These are phyloP conservation scores for Lacerta viridis DNA, from an alignment of 2,797 vertebrate genomes.

Conservation along the genomic window DNA sequence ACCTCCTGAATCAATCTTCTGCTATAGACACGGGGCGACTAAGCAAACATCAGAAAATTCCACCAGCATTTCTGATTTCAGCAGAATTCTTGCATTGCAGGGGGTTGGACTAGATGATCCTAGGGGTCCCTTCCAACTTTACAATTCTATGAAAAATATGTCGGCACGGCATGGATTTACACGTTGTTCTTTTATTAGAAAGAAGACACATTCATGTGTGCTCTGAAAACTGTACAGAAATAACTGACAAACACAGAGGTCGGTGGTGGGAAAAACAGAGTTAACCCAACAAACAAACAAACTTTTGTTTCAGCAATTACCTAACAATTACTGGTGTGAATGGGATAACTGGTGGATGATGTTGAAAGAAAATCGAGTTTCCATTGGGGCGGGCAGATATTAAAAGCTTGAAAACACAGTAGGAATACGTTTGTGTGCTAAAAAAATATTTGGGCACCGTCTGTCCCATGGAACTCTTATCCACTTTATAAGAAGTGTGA, in stretches of 20 bases:
- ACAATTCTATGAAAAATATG: conserved; percentile 43
- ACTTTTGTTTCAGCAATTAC: conserved; percentile 73
- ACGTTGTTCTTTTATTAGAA: conserved; percentile 91
- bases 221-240: conserved; percentile 97
- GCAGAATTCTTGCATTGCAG: too few species aligned
- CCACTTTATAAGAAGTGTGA: not conserved
- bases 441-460: conserved; percentile 87
- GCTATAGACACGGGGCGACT: too few species aligned
- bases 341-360: conserved; percentile 32
- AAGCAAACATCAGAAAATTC: too few species aligned
- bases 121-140: too few species aligned
- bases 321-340: conserved; percentile 57
- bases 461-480: not conserved
- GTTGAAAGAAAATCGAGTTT: conserved; percentile 17
- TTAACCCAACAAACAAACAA: conserved; percentile 68
- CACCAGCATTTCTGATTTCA: too few species aligned
- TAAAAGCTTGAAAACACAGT: conserved; percentile 89
- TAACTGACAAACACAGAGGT: conserved; percentile 68
- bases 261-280: conserved; percentile 69
- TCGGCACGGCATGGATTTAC: conserved; percentile 64
- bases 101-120: too few species aligned
- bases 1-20: too few species aligned
- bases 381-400: conserved; percentile 21
- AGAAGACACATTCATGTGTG: conserved; percentile 98
- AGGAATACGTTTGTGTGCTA: conserved; percentile 94